phyloP scores from a whole-genome alignment of 2,888 invertebrate genomes.

The Aporophyla lueneburgensis region DNA sequence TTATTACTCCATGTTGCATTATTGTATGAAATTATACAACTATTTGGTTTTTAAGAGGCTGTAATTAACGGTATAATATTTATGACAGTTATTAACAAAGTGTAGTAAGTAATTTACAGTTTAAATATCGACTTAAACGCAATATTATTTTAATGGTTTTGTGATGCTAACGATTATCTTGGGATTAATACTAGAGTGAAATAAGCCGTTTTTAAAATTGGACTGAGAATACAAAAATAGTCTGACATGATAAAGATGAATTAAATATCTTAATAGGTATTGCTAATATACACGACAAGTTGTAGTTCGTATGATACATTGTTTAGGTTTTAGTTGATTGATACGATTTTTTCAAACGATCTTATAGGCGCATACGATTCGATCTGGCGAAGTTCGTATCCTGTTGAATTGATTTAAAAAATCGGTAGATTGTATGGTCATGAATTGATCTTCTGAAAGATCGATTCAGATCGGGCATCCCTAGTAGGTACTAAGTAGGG shows the following conservation, averaged over 20 bases:
- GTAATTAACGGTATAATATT: conserved; percentile 15
- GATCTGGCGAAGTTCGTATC: too few species aligned
- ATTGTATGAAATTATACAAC: conserved; percentile 29
- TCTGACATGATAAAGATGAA: background rate
- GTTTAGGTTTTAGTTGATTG: too few species aligned
- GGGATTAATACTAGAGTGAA: background rate
- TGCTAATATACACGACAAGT: too few species aligned
- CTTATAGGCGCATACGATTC: too few species aligned
- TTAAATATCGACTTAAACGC: background rate
- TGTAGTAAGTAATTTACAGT: background rate
- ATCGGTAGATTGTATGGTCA: too few species aligned
- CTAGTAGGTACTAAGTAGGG: too few species aligned
- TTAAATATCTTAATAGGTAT: background rate
- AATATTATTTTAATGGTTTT: background rate
- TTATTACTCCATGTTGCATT: conserved; percentile 21
- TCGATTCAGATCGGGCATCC: too few species aligned
- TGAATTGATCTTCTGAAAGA: too few species aligned
- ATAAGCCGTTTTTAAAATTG: background rate
- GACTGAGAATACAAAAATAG: background rate
- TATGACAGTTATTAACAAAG: conserved; percentile 9
- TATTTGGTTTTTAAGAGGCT: conserved; percentile 28
- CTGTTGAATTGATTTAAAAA: too few species aligned
- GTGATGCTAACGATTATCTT: background rate
- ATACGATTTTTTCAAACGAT: too few species aligned
- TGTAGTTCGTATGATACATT: too few species aligned